These are phyloP conservation scores for Erebia ligea DNA, from an alignment of 2,888 invertebrate genomes.

Conservation along the genomic window DNA sequence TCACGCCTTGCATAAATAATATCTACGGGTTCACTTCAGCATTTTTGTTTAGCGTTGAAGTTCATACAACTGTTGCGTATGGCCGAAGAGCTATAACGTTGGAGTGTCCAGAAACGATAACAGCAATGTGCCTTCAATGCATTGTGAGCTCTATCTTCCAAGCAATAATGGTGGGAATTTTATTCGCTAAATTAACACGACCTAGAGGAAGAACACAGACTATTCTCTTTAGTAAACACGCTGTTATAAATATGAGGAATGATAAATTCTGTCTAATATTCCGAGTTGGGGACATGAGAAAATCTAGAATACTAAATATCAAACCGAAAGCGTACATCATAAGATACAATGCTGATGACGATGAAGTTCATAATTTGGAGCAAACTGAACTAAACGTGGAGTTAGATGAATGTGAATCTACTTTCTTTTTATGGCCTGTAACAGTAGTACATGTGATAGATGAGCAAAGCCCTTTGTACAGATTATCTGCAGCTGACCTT, in stretches of 20 bases:
- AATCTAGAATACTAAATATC: conserved; percentile 97
- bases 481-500: conserved; percentile 94
- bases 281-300: conserved; percentile 96
- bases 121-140: conserved; percentile 97
- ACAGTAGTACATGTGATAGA: conserved; percentile 96
- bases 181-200: conserved; percentile 97
- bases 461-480: conserved; percentile 92
- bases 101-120: conserved; percentile 96
- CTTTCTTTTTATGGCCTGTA: conserved; percentile 98
- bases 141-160: conserved; percentile 96
- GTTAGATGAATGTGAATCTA: conserved; percentile 93
- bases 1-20: conserved; percentile 94
- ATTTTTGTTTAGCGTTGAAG: conserved; percentile 97
- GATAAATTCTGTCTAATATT: conserved; percentile 94
- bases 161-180: conserved; percentile 91
- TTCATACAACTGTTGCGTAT: conserved; percentile 97
- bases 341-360: conserved; percentile 90
- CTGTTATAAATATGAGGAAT: conserved; percentile 94
- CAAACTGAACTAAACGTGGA: conserved; percentile 90
- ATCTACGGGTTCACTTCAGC: conserved; percentile 95
- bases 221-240: conserved; percentile 94
- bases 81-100: conserved; percentile 93
- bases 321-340: conserved; percentile 93
- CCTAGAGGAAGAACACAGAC: conserved; percentile 97
- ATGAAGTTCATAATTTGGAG: conserved; percentile 88